Percentiles rank a stretch among this genome's conserved stretches.
Evolutionary conservation across 2,113 vertebrate species (phyloP).

Genomic region (Ginglymostoma cirratum): DNA sequence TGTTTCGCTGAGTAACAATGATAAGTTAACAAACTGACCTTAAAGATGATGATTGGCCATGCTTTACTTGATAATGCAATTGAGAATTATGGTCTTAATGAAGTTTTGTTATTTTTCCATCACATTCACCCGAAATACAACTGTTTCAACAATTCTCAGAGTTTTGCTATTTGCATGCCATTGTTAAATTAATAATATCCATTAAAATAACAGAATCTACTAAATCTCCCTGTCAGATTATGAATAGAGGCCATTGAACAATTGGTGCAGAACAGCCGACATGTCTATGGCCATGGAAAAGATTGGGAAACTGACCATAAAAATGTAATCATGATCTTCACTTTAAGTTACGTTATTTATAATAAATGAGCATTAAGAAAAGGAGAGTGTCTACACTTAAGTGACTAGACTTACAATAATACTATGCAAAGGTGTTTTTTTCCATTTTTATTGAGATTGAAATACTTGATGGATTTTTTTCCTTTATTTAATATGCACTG

Average conservation of each 20-base stretch:
- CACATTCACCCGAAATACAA: constrained; percentile 25
- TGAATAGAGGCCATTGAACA: not conserved
- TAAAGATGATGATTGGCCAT: not conserved
- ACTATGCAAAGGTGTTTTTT: not conserved
- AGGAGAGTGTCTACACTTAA: not conserved
- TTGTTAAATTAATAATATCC: constrained; percentile 18
- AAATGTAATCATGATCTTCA: not conserved
- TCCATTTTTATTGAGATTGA: not conserved
- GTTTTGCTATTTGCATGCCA: not conserved
- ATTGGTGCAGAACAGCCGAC: not conserved
- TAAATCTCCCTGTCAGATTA: not conserved
- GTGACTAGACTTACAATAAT: not conserved
- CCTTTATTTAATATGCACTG: not conserved
- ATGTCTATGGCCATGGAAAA: not conserved
- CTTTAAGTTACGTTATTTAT: not conserved
- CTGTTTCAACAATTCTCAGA: not conserved
- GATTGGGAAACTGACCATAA: not conserved
- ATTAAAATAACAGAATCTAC: not conserved
- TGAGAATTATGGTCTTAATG: not conserved
- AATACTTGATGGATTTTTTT: not conserved
- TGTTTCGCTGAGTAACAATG: not conserved
- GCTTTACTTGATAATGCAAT: constrained; percentile 19
- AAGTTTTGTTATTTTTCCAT: constrained; percentile 3
- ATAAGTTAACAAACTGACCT: not conserved
- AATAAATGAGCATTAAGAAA: not conserved